Conservation (phyloP, 2,113 vertebrate species). For the Aphelocoma coerulescens region DNA sequence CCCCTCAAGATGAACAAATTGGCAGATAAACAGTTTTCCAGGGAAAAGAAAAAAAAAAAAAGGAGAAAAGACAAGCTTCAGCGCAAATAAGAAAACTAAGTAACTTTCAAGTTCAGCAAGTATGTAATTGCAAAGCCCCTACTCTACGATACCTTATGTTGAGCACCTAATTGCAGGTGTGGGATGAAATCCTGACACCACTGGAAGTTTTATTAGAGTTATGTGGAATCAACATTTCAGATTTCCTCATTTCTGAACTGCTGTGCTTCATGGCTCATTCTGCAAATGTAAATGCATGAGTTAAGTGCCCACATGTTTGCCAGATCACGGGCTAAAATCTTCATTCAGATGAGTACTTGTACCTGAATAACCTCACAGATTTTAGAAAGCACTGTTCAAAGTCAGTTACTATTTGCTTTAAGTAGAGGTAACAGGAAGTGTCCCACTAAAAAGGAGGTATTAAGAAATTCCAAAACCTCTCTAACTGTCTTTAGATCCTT, state of each 20-base stretch:
- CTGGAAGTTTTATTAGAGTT: neutral
- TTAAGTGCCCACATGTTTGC: constrained; percentile 1
- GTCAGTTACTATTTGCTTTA: neutral
- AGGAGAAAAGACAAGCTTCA: neutral
- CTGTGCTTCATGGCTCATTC: neutral
- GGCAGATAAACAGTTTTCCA: neutral
- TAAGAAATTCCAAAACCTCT: neutral
- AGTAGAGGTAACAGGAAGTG: neutral
- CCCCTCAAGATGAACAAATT: neutral
- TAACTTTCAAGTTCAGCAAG: neutral
- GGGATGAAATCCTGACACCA: neutral
- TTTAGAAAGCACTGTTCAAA: neutral
- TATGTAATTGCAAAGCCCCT: neutral
- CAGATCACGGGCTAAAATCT: neutral
- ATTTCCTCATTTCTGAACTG: constrained; percentile 4
- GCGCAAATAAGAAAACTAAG: neutral
- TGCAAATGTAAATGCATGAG: constrained; percentile 22
- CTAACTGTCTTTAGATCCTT: neutral
- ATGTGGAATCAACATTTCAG: constrained; percentile 20
- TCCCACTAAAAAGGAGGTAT: neutral
- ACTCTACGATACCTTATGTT: neutral
- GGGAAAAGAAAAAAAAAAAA: no score
- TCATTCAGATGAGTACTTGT: neutral
- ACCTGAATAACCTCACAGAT: neutral
- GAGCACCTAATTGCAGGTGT: neutral